These are phyloP conservation scores for Drosophila pseudotakahashii DNA, from an alignment of 2,888 invertebrate genomes.

Conservation along the genomic window DNA sequence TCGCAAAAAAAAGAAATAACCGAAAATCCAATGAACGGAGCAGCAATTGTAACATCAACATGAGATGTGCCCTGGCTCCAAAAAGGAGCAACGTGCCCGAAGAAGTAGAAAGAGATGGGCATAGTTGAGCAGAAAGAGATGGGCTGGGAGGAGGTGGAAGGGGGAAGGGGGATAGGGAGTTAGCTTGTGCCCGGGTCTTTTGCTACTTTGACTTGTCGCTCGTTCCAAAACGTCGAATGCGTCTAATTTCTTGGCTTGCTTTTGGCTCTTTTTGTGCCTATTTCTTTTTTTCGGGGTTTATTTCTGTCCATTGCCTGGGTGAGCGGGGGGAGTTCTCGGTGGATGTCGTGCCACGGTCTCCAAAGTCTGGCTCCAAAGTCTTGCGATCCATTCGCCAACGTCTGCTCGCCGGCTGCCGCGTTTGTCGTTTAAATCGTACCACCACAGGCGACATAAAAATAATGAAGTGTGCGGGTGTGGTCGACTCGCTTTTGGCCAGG, in stretches of 20 bases:
- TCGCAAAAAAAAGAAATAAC: slow-evolving; percentile 48
- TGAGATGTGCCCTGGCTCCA: slow-evolving; percentile 66
- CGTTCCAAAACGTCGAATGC: slow-evolving; percentile 77
- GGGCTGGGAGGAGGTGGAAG: neutral
- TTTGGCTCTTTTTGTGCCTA: slow-evolving; percentile 53
- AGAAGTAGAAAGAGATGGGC: slow-evolving; percentile 12
- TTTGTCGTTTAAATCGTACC: slow-evolving; percentile 80
- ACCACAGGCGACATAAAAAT: slow-evolving; percentile 84
- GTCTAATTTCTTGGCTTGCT: slow-evolving; percentile 71
- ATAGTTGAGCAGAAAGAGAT: slow-evolving; percentile 1
- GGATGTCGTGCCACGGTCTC: slow-evolving; percentile 68
- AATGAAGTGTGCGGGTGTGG: slow-evolving; percentile 85
- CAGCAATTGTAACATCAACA: slow-evolving; percentile 78
- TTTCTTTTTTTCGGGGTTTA: slow-evolving; percentile 10
- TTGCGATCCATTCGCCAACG: slow-evolving; percentile 44
- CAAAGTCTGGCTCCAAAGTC: slow-evolving; percentile 33
- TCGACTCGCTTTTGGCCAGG: slow-evolving; percentile 62
- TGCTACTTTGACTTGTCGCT: slow-evolving; percentile 76
- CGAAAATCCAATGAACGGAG: slow-evolving; percentile 45
- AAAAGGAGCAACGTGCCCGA: slow-evolving; percentile 50
- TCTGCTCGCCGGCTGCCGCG: slow-evolving; percentile 52
- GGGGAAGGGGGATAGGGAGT: slow-evolving; percentile 15
- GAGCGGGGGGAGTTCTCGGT: slow-evolving; percentile 33
- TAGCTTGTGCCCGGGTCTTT: slow-evolving; percentile 54
- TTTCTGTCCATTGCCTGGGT: neutral